Evolutionary conservation across 2,797 vertebrate genomes (phyloP).

Genomic region (Carcharodon carcharias): DNA sequence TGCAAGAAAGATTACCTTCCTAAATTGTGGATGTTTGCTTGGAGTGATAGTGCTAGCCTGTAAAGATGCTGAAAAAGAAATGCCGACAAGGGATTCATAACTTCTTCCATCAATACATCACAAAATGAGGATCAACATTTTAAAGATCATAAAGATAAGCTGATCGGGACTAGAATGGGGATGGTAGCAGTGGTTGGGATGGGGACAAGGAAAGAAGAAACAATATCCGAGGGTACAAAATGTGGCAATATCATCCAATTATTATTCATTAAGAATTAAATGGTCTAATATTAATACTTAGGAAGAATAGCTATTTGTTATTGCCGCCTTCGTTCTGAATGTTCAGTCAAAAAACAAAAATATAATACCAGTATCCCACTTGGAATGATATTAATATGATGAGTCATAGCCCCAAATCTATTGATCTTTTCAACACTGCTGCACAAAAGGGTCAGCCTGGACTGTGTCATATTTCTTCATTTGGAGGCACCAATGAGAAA

Average conservation of each 20-base stretch:
- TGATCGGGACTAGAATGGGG: neutral
- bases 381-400: neutral
- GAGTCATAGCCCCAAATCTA: neutral
- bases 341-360: neutral
- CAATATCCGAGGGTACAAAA: no score
- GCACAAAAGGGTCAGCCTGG: neutral
- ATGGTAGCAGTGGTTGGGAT: neutral
- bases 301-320: neutral
- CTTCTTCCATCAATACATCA: no score
- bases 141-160: neutral
- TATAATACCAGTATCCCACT: neutral
- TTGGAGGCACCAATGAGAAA: neutral
- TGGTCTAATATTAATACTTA: neutral
- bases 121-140: neutral
- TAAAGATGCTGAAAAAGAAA: neutral
- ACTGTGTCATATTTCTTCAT: neutral
- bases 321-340: neutral
- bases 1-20: constrained; percentile 23
- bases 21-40: neutral
- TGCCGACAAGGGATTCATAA: neutral
- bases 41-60: neutral
- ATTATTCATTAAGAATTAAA: neutral
- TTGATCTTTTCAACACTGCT: neutral
- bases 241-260: no score
- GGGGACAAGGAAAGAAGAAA: no score